Base-by-base conservation (phyloP, 2,888 invertebrate species). In the Leuctra nigra region DNA sequence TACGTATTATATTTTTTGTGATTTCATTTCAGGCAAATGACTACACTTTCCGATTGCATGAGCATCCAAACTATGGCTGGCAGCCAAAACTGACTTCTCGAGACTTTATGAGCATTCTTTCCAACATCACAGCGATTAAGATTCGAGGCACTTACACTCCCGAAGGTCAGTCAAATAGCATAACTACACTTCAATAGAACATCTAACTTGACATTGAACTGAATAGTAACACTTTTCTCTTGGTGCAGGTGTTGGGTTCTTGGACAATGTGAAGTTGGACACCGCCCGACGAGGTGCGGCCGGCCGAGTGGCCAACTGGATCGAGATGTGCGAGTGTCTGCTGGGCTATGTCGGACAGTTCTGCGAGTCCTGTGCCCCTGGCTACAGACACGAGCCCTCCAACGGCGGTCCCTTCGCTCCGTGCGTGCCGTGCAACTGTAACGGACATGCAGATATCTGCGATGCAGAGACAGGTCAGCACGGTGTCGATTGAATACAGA, bases 361-460 rank as follows among this genome's bases (percentile, higher is more conserved):
- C 71, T 99, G 99, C 68, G 98, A 99, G 72, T 93, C 93, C 1
- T 99, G 99, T 69, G 91, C 90, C 0, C 91, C 96, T 0, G 97
- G 97, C 1, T 99, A 83, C 70, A 85, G 94, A 48, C 92, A 98
- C 64, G 91, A 91, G 62, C 91, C 92, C 0, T 86, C 91, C 0
- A 84, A 86, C 63, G 94, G 96, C 0, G 97, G 97, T 1, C 90
- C 95, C 0, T 95, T 96, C 69, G 90, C 92, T 61, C 83, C 85
- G 1, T 99, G 99, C 69, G 88, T 97, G 33, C 92, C 93, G 6
- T 99, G 99, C 70, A 91, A 96, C 68, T 99, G 99, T 68, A 93
- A 99, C 68, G 87, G 89, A 0, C 99, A 99, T 69, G 94, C 98
- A 0, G 91, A 91, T 59, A 90, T 91, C 65, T 99, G 99, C 72